Conservation (phyloP, 2,888 invertebrate species). For the Mythimna pallens region DNA sequence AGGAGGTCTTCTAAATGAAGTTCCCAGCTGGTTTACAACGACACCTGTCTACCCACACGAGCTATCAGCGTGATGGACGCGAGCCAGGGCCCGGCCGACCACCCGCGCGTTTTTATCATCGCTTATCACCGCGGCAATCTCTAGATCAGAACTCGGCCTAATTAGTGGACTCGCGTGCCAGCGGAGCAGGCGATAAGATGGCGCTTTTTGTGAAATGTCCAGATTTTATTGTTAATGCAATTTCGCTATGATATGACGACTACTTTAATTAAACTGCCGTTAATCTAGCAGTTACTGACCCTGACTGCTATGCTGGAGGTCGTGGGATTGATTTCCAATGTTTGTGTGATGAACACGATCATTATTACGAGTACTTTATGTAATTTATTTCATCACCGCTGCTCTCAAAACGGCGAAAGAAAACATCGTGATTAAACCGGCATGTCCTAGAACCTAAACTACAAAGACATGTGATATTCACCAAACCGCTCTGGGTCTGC, state of each 20-base stretch:
- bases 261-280: too few relatives aligned
- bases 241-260: not conserved
- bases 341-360: too few relatives aligned
- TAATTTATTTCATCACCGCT: too few relatives aligned
- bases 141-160: constrained; percentile 78
- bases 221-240: constrained; percentile 6
- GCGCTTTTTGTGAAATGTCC: constrained; percentile 50
- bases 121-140: constrained; percentile 74
- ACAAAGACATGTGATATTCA: too few relatives aligned
- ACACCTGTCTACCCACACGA: constrained; percentile 33
- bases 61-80: constrained; percentile 61
- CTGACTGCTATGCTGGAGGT: too few relatives aligned
- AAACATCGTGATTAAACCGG: too few relatives aligned
- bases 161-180: constrained; percentile 82
- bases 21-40: constrained; percentile 21
- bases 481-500: too few relatives aligned
- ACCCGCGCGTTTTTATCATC: constrained; percentile 72
- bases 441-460: too few relatives aligned
- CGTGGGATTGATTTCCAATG: too few relatives aligned
- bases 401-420: too few relatives aligned
- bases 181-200: constrained; percentile 67
- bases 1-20: constrained; percentile 15
- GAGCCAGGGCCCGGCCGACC: constrained; percentile 62
- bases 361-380: too few relatives aligned
- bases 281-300: too few relatives aligned